A percentile compares a stretch with the other conserved stretches of the same genome.
phyloP scores from a whole-genome alignment of 2,113 vertebrate genomes.

The Mobula hypostoma region DNA sequence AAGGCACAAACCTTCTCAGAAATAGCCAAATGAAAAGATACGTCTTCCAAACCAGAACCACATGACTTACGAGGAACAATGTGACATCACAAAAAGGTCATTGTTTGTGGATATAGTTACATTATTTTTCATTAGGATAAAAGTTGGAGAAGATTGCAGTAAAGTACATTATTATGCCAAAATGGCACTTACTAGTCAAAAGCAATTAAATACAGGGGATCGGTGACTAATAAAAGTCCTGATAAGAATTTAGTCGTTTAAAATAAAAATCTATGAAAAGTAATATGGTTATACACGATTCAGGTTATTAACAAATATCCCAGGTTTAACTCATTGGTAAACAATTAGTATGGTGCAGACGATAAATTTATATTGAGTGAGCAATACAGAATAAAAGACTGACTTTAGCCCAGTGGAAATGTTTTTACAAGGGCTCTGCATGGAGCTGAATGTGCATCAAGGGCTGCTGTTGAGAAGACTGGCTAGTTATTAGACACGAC shows the following conservation, averaged over 20 bases:
- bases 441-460: not conserved
- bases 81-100: constrained; percentile 26
- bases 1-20: not conserved
- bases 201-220: not conserved
- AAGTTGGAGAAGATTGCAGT: not conserved
- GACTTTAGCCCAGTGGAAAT: not conserved
- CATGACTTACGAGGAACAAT: not conserved
- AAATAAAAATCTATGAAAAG: not conserved
- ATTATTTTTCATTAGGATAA: not conserved
- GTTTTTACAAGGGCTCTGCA: not conserved
- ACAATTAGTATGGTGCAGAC: not conserved
- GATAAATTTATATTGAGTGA: not conserved
- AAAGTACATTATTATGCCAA: not conserved
- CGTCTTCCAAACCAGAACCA: not conserved
- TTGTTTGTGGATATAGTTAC: not conserved
- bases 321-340: not conserved
- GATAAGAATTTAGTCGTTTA: not conserved
- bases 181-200: not conserved
- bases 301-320: not conserved
- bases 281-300: not conserved
- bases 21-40: not conserved
- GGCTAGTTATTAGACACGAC: not conserved
- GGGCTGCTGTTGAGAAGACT: not conserved
- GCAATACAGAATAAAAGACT: not conserved
- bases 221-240: not conserved